Evolutionary conservation across 2,888 invertebrate genomes (phyloP).

Genomic region (Cataglyphis rosenhaueri): DNA sequence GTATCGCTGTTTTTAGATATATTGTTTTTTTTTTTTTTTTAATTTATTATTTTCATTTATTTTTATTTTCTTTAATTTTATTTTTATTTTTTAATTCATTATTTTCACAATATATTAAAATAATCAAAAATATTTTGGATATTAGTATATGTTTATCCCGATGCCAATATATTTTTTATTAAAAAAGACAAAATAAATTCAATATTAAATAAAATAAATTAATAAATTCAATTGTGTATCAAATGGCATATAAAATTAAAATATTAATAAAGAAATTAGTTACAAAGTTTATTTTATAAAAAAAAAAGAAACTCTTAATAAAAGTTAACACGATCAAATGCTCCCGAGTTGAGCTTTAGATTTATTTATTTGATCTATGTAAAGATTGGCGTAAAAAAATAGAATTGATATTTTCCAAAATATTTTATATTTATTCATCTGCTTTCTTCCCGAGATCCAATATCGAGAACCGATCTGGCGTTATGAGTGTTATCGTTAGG

Average conservation of each 20-base stretch:
- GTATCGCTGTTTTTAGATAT: background rate
- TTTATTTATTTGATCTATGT: background rate
- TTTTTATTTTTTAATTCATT: background rate
- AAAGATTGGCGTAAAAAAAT: slow-evolving; percentile 20
- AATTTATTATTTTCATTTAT: background rate
- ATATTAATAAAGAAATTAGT: background rate
- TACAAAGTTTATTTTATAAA: background rate
- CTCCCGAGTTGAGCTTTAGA: background rate
- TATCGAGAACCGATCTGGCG: slow-evolving; percentile 24
- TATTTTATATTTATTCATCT: slow-evolving; percentile 15
- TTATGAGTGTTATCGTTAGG: slow-evolving; percentile 14
- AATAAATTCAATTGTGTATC: background rate
- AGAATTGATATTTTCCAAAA: slow-evolving; percentile 1
- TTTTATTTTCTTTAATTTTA: too few species aligned
- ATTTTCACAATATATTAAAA: background rate
- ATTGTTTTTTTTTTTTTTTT: background rate
- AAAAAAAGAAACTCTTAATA: background rate
- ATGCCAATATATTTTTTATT: background rate
- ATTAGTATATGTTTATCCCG: background rate
- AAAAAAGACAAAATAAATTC: background rate
- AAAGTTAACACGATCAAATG: background rate
- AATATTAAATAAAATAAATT: background rate
- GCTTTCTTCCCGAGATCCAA: background rate
- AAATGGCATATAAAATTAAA: background rate
- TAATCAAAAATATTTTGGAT: background rate